A percentile compares a stretch with the other conserved stretches of the same genome.
Conservation (phyloP, 2,888 invertebrate genomes). For the Calephelis perditalis region DNA sequence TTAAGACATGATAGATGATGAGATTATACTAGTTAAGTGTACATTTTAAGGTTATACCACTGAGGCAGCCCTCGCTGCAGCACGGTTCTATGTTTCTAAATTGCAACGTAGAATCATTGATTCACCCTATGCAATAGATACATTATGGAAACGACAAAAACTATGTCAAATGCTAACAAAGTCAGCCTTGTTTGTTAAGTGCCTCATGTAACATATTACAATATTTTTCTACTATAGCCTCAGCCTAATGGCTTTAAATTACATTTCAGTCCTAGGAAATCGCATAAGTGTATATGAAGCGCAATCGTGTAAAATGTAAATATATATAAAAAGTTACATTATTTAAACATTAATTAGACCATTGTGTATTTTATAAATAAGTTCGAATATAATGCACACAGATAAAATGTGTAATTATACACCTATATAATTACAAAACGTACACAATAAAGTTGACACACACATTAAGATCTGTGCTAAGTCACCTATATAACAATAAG, state of each 20-base stretch:
- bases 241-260: neutral
- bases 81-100: too few species aligned
- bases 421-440: slow-evolving; percentile 6
- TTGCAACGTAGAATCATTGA: too few species aligned
- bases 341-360: slow-evolving; percentile 12
- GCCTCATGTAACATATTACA: too few species aligned
- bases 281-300: slow-evolving; percentile 13
- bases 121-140: too few species aligned
- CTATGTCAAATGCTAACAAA: neutral
- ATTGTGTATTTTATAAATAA: slow-evolving; percentile 5
- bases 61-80: too few species aligned
- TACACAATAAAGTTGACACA: slow-evolving; percentile 40
- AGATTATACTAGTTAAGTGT: too few species aligned
- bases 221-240: neutral
- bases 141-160: neutral
- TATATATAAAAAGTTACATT: slow-evolving; percentile 10
- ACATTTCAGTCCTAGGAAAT: slow-evolving; percentile 3
- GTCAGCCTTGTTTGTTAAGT: too few species aligned
- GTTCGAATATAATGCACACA: slow-evolving; percentile 9
- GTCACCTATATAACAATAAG: slow-evolving; percentile 73
- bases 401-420: slow-evolving; percentile 4
- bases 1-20: too few species aligned
- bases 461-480: slow-evolving; percentile 51
- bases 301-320: slow-evolving; percentile 12
- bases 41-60: too few species aligned